Evolutionary conservation across 2,888 invertebrate genomes (phyloP).

Genomic region (Scelioninae gen. 1): DNA sequence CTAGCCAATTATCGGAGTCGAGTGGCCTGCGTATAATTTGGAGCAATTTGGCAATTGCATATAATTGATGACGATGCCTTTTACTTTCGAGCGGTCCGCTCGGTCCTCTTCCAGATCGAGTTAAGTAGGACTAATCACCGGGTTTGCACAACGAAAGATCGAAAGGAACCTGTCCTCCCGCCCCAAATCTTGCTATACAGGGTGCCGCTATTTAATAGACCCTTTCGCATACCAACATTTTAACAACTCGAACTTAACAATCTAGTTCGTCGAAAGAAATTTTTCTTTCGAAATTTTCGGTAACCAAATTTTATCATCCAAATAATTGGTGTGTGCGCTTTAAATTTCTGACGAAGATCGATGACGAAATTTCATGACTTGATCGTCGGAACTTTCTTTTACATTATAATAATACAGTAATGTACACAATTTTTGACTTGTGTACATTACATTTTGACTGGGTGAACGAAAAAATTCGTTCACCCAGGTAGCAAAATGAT

Average conservation of each 20-base stretch:
- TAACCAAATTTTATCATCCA: constrained; percentile 36
- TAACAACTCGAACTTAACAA: constrained; percentile 51
- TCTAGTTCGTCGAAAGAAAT: constrained; percentile 33
- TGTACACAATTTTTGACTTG: no score
- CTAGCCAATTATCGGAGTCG: no score
- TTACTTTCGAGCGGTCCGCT: no score
- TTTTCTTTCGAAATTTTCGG: constrained; percentile 44
- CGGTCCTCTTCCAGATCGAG: no score
- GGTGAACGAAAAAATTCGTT: no score
- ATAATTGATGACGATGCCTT: no score
- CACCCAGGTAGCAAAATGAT: no score
- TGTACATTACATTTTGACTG: no score
- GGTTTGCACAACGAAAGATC: constrained; percentile 73
- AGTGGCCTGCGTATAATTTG: no score
- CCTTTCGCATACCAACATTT: constrained; percentile 58
- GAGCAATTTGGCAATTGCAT: no score
- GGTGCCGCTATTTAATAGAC: constrained; percentile 61
- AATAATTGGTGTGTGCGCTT: constrained; percentile 27
- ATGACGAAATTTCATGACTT: constrained; percentile 26
- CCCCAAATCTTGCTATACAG: constrained; percentile 54
- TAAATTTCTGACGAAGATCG: constrained; percentile 28
- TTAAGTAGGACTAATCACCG: constrained; percentile 83
- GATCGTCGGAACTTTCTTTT: no score
- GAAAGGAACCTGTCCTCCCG: constrained; percentile 59
- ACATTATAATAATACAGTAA: no score